Conservation (phyloP, 53 echinoderm and acorn worm species). For the Zoroaster sp. region DNA sequence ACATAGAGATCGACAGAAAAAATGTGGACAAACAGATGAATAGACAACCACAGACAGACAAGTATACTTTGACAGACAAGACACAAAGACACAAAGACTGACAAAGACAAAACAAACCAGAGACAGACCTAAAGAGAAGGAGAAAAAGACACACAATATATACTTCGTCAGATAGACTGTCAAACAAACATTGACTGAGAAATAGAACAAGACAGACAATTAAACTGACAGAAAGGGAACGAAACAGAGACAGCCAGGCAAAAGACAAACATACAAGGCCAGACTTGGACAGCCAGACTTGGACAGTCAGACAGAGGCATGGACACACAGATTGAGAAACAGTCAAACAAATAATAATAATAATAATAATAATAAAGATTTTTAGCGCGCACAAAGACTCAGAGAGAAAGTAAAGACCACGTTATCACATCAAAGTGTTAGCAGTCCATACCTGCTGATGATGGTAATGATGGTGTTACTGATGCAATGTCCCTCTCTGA, state of each 20-base stretch:
- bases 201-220: not conserved
- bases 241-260: not conserved
- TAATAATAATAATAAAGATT: too few species aligned
- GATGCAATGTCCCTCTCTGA: slow-evolving; percentile 71
- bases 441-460: slow-evolving; percentile 33
- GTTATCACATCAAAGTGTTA: not conserved
- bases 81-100: not conserved
- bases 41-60: too few species aligned
- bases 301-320: not conserved
- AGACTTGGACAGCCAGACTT: not conserved
- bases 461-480: slow-evolving; percentile 26
- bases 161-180: too few species aligned
- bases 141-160: not conserved
- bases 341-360: too few species aligned
- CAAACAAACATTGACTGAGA: too few species aligned
- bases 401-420: not conserved
- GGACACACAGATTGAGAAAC: not conserved
- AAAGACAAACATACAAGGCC: not conserved
- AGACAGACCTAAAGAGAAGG: not conserved
- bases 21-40: too few species aligned
- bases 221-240: not conserved
- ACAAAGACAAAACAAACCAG: not conserved
- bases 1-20: too few species aligned
- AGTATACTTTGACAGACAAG: too few species aligned
- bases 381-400: too few species aligned